A percentile compares a stretch with the other conserved stretches of the same genome.
Evolutionary conservation across 2,797 vertebrate species (phyloP).

Genomic region (Onychomys torridus): DNA sequence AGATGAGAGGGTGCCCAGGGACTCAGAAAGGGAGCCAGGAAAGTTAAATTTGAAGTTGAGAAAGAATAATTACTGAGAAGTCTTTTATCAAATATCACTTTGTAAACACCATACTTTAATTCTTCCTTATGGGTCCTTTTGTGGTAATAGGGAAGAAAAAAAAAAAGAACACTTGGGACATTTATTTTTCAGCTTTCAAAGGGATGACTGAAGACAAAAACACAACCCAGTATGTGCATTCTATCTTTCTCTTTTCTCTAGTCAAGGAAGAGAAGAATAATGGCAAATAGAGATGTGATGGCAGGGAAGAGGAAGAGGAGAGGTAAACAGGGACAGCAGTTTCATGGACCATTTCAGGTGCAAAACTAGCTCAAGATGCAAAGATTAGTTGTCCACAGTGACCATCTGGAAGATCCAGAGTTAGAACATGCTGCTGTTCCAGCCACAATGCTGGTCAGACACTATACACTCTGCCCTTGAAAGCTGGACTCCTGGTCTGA

Average conservation of each 20-base stretch:
- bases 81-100: slow-evolving; percentile 50
- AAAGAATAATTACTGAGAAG: slow-evolving; percentile 56
- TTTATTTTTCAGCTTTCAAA: neutral
- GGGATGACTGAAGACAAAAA: neutral
- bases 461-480: neutral
- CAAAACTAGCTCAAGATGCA: neutral
- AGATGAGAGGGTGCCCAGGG: neutral
- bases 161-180: neutral
- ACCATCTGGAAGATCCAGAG: neutral
- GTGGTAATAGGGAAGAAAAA: neutral
- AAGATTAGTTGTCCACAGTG: neutral
- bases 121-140: neutral
- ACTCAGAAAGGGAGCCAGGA: slow-evolving; percentile 8
- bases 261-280: neutral
- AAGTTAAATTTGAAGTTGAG: slow-evolving; percentile 51
- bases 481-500: neutral
- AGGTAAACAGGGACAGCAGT: neutral
- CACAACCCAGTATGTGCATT: neutral
- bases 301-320: neutral
- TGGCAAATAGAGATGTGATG: neutral
- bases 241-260: neutral
- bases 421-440: neutral
- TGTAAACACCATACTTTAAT: slow-evolving; percentile 24
- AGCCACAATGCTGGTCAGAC: neutral
- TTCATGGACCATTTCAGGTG: neutral